These are phyloP conservation scores for Holacanthella duospinosa DNA, from an alignment of 2,888 invertebrate genomes.

Conservation along the genomic window DNA sequence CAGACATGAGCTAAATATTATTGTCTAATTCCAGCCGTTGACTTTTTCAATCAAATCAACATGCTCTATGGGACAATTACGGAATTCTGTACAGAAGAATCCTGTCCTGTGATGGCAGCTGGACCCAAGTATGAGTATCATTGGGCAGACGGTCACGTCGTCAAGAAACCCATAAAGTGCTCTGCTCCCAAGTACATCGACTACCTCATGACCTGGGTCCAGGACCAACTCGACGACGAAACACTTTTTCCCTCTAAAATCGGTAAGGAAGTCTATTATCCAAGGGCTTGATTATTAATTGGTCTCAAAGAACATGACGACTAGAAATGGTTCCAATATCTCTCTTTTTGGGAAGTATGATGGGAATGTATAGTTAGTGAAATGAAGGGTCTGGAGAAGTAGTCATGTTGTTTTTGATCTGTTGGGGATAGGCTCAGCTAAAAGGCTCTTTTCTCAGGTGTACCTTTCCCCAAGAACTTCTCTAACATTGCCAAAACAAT, in stretches of 20 bases:
- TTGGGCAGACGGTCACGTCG: conserved; percentile 97
- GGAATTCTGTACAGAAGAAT: conserved; percentile 97
- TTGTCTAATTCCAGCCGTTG: conserved; percentile 65
- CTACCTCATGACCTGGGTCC: conserved; percentile 51
- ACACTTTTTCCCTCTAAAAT: conserved; percentile 97
- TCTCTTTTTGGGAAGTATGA: too few relatives aligned
- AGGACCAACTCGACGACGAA: conserved; percentile 98
- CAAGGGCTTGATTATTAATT: not conserved
- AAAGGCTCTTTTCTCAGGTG: conserved; percentile 61
- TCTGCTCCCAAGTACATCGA: conserved; percentile 98
- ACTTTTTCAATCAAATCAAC: conserved; percentile 99
- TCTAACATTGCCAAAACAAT: conserved; percentile 94
- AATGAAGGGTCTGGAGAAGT: too few relatives aligned
- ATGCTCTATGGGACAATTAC: conserved; percentile 99
- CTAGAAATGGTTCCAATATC: not conserved
- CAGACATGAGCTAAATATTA: not conserved
- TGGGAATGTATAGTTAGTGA: too few relatives aligned
- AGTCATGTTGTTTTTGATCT: too few relatives aligned
- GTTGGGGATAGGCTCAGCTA: too few relatives aligned
- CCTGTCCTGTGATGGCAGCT: conserved; percentile 96
- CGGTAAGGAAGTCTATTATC: conserved; percentile 45
- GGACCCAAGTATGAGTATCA: conserved; percentile 99
- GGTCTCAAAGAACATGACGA: not conserved
- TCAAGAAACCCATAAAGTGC: conserved; percentile 92
- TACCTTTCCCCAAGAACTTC: conserved; percentile 97